Evolutionary conservation across 2,888 invertebrate species (phyloP), one percentile per base, ranked within the genome.

Genomic region (Lasioglossum leucozonium): DNA sequence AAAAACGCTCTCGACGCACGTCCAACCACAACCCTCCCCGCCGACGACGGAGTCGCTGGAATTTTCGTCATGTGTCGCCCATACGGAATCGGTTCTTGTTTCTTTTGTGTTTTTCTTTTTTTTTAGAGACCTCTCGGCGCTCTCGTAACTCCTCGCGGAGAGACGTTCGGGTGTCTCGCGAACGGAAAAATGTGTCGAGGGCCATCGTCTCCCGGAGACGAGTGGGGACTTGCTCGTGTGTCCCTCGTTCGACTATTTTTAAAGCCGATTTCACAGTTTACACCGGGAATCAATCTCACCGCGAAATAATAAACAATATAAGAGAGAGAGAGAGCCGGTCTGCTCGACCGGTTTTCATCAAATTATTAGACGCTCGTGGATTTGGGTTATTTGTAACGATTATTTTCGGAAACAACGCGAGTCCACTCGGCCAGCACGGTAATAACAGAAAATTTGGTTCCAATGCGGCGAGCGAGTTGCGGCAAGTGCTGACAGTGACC

Each of bases 31-130:
- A 22, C 47, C n/a, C 58, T 13, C 16, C 13, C 44, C 80, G 8
- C 37, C 30, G 16, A 22, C 30, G 16, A 22, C n/a, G 51, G 42
- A 51, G 71, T 65, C 16, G 58, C 40, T 84, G 74, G 78, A 84
- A 80, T 86, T 67, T 67, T 73, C 69, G 81, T 86, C 86, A 86
- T 72, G 67, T 86, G 86, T 77, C 77, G 82, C 73, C 86, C 86
- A 86, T 76, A 85, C 86, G 85, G 58, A 72, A 67, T 72, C 47
- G 71, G 42, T 44, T 65, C 30, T 62, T 44, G 55, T 74, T 67
- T 84, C 67, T 80, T 75, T 72, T 69, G 67, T 72, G 51, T 34
- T n/a, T 75, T 65, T 34, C 18, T 75, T 65, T 37, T 55, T 73
- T 79, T 76, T 73, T 58, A 18, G 34, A 26, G 51, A 62, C 55